Evolutionary conservation across 2,797 vertebrate species (phyloP), one percentile per base, ranked within the genome.

Genomic region (Acrossocheilus fasciatus): DNA sequence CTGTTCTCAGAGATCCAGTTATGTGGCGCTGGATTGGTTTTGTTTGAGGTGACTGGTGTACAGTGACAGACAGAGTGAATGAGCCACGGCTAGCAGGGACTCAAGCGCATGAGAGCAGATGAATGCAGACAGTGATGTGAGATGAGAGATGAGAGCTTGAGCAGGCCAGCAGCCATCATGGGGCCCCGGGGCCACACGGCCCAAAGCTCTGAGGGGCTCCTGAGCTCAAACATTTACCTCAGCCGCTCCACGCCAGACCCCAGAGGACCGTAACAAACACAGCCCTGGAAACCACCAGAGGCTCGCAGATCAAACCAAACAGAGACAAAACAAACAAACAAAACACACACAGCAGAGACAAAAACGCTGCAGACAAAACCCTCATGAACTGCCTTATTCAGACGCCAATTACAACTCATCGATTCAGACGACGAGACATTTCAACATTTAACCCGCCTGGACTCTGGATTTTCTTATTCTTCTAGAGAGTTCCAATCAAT

Each of bases 191-290:
- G 73, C 72, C 82, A 47, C 8, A 30, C 82, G 78, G 84, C 62
- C 30, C 64, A 52, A 30, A 85, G 17, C 74, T 80, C 68, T 82
- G 69, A 73, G 78, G 78, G 76, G 70, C 88, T 83, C 89, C 88
- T 92, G 91, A 89, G 78, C 82, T 88, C 87, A 89, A 92, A 92
- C 93, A 83, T 88, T 96, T 95, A 95, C 95, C 95, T 96, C 93
- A 93, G 90, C 91, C 90, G 93, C 93, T 95, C 92, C 93, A 73
- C 93, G 91, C 92, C 88, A 93, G 83, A 89, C 83, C 88, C 93
- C 94, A 93, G 94, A 92, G 93, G 91, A 93, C 94, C 94, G 94
- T 89, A 93, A 93, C 93, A 94, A 54, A 15, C 93, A 94, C 93
- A 94, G 93, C 92, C 91, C 90, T 91, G 88, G 81, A 89, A 69